Evolutionary conservation across 2,113 vertebrate species (phyloP).

Genomic region (Glareola pratincola): DNA sequence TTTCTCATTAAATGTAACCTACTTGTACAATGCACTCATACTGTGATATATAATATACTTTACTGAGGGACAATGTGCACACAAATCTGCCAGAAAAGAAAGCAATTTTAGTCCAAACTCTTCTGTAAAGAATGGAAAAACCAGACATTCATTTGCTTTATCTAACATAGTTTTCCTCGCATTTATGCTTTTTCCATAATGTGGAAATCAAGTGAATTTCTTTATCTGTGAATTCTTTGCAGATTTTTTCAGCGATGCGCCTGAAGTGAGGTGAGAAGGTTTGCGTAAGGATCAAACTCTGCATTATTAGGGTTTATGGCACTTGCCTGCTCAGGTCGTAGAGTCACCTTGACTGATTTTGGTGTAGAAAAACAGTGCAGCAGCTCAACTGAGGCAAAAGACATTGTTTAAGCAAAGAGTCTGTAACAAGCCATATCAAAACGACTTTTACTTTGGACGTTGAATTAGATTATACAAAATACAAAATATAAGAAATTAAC

Average conservation of each 20-base stretch:
- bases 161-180: not conserved
- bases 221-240: not conserved
- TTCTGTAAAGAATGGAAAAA: not conserved
- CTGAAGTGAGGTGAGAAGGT: not conserved
- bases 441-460: not conserved
- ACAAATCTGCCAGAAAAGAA: not conserved
- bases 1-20: conserved; percentile 58
- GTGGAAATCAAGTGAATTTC: not conserved
- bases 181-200: not conserved
- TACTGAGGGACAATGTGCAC: not conserved
- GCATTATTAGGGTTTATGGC: not conserved
- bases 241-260: not conserved
- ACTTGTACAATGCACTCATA: conserved; percentile 24
- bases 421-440: not conserved
- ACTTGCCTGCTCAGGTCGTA: not conserved
- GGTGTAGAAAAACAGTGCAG: not conserved
- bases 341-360: not conserved
- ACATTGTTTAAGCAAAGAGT: not conserved
- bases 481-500: not conserved
- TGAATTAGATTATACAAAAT: not conserved
- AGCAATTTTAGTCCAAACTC: not conserved
- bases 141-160: not conserved
- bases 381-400: not conserved
- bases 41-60: conserved; percentile 28
- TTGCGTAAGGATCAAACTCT: not conserved